Percentiles rank a stretch among this genome's conserved stretches.
Conservation (phyloP, 2,113 vertebrate species). For the Vidua macroura region DNA sequence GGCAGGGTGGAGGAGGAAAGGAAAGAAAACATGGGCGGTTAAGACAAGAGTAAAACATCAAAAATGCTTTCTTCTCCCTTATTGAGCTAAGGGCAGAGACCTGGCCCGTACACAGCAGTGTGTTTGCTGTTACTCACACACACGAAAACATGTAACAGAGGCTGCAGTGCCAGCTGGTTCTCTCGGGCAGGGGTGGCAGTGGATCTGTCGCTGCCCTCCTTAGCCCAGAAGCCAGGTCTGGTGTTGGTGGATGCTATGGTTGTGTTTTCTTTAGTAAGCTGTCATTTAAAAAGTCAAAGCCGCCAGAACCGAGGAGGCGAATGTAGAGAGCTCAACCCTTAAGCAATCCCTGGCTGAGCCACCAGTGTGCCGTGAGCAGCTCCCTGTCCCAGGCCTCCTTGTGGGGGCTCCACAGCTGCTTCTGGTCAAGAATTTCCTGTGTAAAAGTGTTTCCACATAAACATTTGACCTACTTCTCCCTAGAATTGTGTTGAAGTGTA, state of each 20-base stretch:
- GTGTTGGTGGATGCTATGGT: fast-evolving
- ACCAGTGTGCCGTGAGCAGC: neutral
- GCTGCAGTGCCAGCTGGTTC: fast-evolving
- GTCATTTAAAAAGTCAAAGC: neutral
- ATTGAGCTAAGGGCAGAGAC: neutral
- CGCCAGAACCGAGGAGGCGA: neutral
- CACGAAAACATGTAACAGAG: too few relatives aligned
- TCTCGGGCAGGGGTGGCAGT: neutral
- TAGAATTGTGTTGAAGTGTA: neutral
- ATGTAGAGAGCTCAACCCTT: neutral
- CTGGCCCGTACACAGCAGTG: fast-evolving
- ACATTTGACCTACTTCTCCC: neutral
- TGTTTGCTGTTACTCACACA: fast-evolving
- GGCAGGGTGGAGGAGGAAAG: neutral
- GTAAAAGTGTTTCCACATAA: neutral
- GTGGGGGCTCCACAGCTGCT: fast-evolving
- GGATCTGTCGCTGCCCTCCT: neutral
- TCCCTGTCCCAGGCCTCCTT: neutral
- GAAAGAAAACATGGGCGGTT: neutral
- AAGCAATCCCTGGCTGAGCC: neutral
- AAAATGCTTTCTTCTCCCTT: neutral
- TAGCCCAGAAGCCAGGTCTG: neutral
- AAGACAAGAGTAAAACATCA: neutral
- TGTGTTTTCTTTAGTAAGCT: neutral
- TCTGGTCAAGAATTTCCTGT: neutral